phyloP scores from a whole-genome alignment of 1,140 invertebrate genomes.

The Cataglyphis hispanica region DNA sequence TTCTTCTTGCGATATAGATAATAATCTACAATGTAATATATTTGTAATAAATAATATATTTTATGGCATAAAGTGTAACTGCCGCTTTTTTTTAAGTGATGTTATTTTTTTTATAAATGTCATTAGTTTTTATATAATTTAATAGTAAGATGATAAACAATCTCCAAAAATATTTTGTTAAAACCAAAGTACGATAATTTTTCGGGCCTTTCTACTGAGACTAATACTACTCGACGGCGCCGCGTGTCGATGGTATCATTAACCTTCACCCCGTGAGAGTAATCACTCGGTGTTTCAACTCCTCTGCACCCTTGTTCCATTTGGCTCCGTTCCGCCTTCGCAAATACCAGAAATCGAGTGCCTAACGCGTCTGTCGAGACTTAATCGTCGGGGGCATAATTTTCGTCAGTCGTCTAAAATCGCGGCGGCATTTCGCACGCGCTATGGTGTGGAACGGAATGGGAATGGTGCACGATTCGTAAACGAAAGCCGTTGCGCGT shows the following conservation, averaged over 20 bases:
- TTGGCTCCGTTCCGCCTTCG: constrained; percentile 25
- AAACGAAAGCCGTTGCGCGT: constrained; percentile 37
- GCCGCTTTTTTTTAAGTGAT: neutral
- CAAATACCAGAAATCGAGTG: constrained; percentile 61
- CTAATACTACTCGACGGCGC: constrained; percentile 20
- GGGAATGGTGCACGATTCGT: constrained; percentile 28
- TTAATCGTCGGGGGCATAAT: constrained; percentile 60
- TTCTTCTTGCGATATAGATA: no score
- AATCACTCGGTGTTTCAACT: constrained; percentile 40
- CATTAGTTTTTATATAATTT: neutral
- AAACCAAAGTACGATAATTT: neutral
- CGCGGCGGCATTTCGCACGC: constrained; percentile 39
- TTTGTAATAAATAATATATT: neutral
- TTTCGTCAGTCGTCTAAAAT: constrained; percentile 60
- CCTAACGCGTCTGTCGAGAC: constrained; percentile 58
- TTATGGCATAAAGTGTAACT: neutral
- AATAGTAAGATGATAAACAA: neutral
- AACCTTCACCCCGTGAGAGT: constrained; percentile 50
- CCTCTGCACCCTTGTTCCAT: constrained; percentile 25
- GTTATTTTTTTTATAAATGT: neutral
- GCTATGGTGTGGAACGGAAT: constrained; percentile 44
- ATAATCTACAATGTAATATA: neutral
- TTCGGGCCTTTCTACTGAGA: neutral
- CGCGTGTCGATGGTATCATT: constrained; percentile 37
- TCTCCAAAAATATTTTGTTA: neutral